phyloP scores from a whole-genome alignment of 2,113 vertebrate species.

The Ciconia boyciana region DNA sequence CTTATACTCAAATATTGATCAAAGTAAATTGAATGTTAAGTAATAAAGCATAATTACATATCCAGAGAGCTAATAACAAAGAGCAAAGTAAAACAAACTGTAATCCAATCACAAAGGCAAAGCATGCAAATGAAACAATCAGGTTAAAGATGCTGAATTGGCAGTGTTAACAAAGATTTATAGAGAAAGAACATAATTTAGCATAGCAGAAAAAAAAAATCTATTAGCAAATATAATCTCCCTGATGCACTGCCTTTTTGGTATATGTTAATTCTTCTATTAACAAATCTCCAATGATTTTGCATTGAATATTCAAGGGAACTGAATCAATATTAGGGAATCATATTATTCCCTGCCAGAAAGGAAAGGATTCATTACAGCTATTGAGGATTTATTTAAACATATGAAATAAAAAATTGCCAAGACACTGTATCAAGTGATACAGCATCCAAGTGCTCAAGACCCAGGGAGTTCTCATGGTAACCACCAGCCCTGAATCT shows the following conservation, averaged over 20 bases:
- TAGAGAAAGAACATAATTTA: conserved; percentile 17
- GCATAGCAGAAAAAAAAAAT: background rate
- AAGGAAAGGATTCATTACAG: conserved; percentile 2
- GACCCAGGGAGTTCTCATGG: background rate
- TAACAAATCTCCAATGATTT: conserved; percentile 42
- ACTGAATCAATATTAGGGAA: conserved; percentile 44
- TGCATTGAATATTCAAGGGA: conserved; percentile 26
- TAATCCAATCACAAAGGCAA: conserved; percentile 44
- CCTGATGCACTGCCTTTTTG: conserved; percentile 6
- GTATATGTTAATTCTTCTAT: conserved; percentile 20
- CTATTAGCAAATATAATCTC: conserved; percentile 52
- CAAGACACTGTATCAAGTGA: background rate
- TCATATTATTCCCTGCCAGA: background rate
- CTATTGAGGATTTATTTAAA: background rate
- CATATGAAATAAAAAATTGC: background rate
- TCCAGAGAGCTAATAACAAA: conserved; percentile 16
- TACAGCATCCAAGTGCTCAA: background rate
- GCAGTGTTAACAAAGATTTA: conserved; percentile 21
- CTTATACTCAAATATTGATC: background rate
- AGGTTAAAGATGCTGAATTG: conserved; percentile 37
- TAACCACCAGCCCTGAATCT: background rate
- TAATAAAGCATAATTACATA: conserved; percentile 40
- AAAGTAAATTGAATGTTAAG: conserved; percentile 31
- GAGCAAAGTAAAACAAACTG: conserved; percentile 24
- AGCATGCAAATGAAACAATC: conserved; percentile 36